These are phyloP conservation scores for Trichomalopsis sarcophagae DNA, from an alignment of 1,140 invertebrate species.

Conservation along the genomic window DNA sequence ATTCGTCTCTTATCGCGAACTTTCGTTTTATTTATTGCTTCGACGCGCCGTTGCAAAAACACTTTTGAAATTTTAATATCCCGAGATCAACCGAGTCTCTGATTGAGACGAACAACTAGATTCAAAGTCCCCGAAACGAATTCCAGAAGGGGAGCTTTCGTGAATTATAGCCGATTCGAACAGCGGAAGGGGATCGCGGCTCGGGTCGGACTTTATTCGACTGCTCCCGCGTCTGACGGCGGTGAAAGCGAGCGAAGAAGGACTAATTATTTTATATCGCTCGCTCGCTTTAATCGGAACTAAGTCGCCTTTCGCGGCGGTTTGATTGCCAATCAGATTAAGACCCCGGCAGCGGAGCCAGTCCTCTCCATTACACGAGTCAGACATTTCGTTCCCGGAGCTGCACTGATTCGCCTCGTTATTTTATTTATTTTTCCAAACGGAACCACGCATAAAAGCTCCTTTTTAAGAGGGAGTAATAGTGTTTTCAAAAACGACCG, in stretches of 20 bases:
- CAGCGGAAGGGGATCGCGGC: no score
- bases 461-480: no score
- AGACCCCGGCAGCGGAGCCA: neutral
- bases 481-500: no score
- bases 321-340: slow-evolving; percentile 41
- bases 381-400: neutral
- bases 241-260: neutral
- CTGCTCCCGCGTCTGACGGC: neutral
- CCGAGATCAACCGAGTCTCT: neutral
- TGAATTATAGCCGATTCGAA: slow-evolving; percentile 9
- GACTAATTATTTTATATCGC: slow-evolving; percentile 43
- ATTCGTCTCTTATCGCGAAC: neutral
- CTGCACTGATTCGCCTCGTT: neutral
- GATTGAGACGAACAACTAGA: neutral
- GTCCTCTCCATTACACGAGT: neutral
- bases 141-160: neutral
- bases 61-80: neutral
- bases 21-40: neutral
- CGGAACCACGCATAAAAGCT: neutral
- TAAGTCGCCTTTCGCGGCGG: slow-evolving; percentile 12
- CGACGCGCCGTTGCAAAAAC: neutral
- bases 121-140: neutral
- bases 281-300: neutral
- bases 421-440: neutral
- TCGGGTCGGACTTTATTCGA: neutral